Evolutionary conservation across 2,888 invertebrate species (phyloP).

Genomic region (Drosophila borborema): DNA sequence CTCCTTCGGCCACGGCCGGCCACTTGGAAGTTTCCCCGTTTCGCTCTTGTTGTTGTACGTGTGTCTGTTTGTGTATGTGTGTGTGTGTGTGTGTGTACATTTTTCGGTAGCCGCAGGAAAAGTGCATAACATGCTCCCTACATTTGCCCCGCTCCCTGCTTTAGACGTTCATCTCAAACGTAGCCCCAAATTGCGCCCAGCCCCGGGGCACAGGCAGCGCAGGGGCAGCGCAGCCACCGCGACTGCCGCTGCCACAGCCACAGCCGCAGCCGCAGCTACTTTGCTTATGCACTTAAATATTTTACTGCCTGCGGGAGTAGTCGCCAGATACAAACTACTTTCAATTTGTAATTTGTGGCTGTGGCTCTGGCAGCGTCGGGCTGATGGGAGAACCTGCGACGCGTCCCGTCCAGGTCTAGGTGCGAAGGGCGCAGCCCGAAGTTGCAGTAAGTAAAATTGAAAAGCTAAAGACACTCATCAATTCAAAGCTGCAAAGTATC

Average conservation of each 20-base stretch:
- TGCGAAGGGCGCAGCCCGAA: constrained; percentile 56
- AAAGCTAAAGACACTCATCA: constrained; percentile 69
- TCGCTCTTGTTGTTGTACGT: constrained; percentile 22
- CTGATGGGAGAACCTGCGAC: constrained; percentile 8
- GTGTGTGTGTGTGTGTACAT: constrained; percentile 31
- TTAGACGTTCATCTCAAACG: constrained; percentile 11
- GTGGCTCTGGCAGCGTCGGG: constrained; percentile 9
- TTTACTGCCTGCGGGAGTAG: constrained; percentile 57
- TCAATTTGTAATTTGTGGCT: constrained; percentile 80
- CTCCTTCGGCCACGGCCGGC: constrained; percentile 51
- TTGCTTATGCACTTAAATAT: constrained; percentile 78
- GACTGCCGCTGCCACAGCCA: background rate
- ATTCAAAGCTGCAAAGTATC: constrained; percentile 47
- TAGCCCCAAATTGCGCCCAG: constrained; percentile 45
- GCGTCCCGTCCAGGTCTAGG: constrained; percentile 51
- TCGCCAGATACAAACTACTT: constrained; percentile 75
- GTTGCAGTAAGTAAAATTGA: constrained; percentile 52
- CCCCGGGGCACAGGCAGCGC: constrained; percentile 30
- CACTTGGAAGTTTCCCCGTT: constrained; percentile 64
- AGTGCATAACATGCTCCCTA: constrained; percentile 66
- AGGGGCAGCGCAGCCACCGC: constrained; percentile 18
- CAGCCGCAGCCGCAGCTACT: constrained; percentile 47
- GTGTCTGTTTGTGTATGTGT: background rate
- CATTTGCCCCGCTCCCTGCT: constrained; percentile 10
- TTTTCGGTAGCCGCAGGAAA: constrained; percentile 80